Base-by-base conservation (phyloP, 2,888 invertebrate species). In the Proisotoma minuta region DNA sequence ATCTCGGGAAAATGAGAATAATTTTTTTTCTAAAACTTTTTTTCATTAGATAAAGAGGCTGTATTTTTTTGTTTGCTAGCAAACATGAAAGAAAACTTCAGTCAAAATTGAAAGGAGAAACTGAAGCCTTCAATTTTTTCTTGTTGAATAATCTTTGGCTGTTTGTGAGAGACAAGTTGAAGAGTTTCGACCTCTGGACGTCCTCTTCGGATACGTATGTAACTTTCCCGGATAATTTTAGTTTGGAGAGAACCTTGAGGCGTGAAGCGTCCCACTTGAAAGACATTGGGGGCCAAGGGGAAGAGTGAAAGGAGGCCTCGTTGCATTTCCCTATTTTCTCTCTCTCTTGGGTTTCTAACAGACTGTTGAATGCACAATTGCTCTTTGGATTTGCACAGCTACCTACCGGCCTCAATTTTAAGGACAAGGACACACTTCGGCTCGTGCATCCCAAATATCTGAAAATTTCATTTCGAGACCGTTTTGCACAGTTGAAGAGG, bases 381-480 rank as follows among this genome's bases (percentile, higher is more conserved):
- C n/a, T n/a, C n/a, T n/a, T n/a, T n/a, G n/a, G n/a, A n/a, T n/a
- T n/a, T n/a, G n/a, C n/a, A n/a, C n/a, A n/a, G 20, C 39, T 54
- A 54, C 53, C 53, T 54, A 54, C 10, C 18, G 53, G n/a, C 53
- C 53, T 39, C 27, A 29, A 28, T 54, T 54, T 15, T 27, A 20
- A 18, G 34, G 18, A 29, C 53, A 54, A 54, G 53, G 53, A 34
- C 23, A 20, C 18, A 8, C 34, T 39, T 54, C 53, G 2, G 53
- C 53, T 54, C 53, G 53, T 54, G 51, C n/a, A 24, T 15, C 24
- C n/a, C 28, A 27, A 2, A 24, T 26, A 51, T 15, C 52, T 26
- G 20, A 20, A 20, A 5, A 43, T 5, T 43, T n/a, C 18, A 12
- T 20, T 18, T 15, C 10, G 4, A 43, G 43, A 20, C 10, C 20